Evolutionary conservation across 2,797 vertebrate species (phyloP).

Genomic region (Tiaroga cobitis): DNA sequence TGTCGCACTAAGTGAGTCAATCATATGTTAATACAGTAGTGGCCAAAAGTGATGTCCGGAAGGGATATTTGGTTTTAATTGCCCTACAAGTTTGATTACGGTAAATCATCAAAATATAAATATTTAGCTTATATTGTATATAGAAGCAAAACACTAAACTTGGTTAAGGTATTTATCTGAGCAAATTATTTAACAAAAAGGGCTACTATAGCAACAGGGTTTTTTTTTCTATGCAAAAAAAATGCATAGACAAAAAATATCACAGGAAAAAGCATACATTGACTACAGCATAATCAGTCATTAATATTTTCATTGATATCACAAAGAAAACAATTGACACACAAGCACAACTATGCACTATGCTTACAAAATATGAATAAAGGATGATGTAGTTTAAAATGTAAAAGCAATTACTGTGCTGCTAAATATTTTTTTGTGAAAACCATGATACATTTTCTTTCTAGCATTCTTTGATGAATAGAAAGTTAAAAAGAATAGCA

Average conservation of each 20-base stretch:
- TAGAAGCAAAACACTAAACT: neutral
- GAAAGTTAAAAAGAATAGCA: neutral
- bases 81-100: neutral
- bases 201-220: neutral
- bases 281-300: neutral
- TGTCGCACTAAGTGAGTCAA: slow-evolving; percentile 58
- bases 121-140: neutral
- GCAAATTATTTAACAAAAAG: too few relatives aligned
- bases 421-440: neutral
- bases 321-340: too few relatives aligned
- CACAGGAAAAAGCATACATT: too few relatives aligned
- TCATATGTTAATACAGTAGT: neutral
- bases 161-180: neutral
- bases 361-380: neutral
- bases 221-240: too few relatives aligned
- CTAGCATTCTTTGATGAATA: neutral
- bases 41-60: neutral
- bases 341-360: too few relatives aligned
- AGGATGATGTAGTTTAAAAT: neutral
- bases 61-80: neutral
- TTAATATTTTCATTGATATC: neutral
- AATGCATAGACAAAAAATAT: too few relatives aligned
- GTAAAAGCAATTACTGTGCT: too few relatives aligned
- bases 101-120: neutral
- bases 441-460: neutral